phyloP scores from a whole-genome alignment of 2,797 vertebrate species.

The Amblyraja radiata region DNA sequence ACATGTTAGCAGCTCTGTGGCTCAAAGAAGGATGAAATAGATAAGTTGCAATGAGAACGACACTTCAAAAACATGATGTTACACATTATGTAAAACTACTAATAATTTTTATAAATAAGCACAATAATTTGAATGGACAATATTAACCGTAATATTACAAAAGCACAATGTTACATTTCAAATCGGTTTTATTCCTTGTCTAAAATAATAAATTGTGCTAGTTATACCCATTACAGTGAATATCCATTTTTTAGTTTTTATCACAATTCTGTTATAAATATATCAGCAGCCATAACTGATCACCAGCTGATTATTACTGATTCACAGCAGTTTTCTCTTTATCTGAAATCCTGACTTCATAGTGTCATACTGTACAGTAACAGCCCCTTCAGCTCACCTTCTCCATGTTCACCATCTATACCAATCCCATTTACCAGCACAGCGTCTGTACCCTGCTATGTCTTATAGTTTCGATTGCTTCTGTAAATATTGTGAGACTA shows the following conservation, averaged over 20 bases:
- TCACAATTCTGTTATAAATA: neutral
- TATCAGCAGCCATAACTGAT: neutral
- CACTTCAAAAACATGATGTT: neutral
- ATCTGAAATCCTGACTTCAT: neutral
- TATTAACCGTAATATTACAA: neutral
- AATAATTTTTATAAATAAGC: neutral
- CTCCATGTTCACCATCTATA: too few relatives aligned
- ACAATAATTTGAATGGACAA: neutral
- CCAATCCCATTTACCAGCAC: too few relatives aligned
- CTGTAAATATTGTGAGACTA: too few relatives aligned
- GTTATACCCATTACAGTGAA: neutral
- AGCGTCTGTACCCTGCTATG: too few relatives aligned
- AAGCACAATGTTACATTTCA: neutral
- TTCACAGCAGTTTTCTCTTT: neutral
- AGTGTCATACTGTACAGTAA: too few relatives aligned
- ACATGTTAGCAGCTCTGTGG: too few relatives aligned
- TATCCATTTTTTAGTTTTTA: neutral
- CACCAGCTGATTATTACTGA: neutral
- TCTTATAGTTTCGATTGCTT: too few relatives aligned
- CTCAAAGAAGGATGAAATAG: neutral
- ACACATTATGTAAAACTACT: neutral
- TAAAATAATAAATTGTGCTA: neutral
- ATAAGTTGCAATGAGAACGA: neutral
- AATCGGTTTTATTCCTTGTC: neutral
- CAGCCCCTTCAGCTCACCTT: too few relatives aligned